phyloP scores from a whole-genome alignment of 2,113 vertebrate genomes.

The Laticauda colubrina region DNA sequence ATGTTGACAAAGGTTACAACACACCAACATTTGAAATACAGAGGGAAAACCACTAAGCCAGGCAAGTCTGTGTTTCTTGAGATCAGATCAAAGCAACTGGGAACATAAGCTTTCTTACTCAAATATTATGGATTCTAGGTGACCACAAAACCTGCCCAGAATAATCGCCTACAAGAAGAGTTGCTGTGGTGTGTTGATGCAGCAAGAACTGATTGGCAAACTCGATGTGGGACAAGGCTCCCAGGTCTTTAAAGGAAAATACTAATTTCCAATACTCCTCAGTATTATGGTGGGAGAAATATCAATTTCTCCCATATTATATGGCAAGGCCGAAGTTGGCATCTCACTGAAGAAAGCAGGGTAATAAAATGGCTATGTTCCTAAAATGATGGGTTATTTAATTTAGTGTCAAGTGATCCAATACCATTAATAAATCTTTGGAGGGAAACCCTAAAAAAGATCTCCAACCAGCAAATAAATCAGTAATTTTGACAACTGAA shows the following conservation, averaged over 20 bases:
- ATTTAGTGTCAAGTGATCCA: neutral
- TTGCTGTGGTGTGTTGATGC: neutral
- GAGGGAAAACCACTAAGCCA: neutral
- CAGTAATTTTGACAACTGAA: neutral
- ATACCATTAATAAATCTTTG: neutral
- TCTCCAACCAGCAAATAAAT: neutral
- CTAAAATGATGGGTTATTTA: neutral
- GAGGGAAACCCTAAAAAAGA: neutral
- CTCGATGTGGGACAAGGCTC: neutral
- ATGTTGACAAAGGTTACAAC: neutral
- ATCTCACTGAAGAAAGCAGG: neutral
- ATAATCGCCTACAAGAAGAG: neutral
- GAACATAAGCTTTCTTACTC: neutral
- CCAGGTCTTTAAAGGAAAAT: neutral
- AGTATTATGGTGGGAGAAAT: neutral
- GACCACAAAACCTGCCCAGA: neutral
- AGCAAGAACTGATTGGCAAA: neutral
- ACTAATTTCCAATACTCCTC: neutral
- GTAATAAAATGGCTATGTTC: neutral
- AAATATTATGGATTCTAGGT: neutral
- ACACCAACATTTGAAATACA: neutral
- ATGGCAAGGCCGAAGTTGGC: neutral
- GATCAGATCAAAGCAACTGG: neutral
- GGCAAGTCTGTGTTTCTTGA: neutral
- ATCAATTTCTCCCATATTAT: neutral